phyloP scores from a whole-genome alignment of 2,113 vertebrate species.

The Macaca mulatta region DNA sequence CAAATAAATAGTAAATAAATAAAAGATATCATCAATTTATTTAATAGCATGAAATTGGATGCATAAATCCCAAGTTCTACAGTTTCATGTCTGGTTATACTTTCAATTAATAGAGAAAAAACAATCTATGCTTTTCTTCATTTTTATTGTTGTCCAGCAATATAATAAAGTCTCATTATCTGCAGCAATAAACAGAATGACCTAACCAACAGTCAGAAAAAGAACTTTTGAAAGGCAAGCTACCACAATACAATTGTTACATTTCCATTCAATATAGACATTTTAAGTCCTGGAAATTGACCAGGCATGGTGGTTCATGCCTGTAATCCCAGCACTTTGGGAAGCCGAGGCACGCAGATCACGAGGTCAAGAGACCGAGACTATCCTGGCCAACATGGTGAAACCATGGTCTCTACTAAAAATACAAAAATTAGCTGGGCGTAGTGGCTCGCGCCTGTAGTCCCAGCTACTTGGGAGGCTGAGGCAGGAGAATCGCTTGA shows the following conservation, averaged over 20 bases:
- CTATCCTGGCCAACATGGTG: too few species aligned
- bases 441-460: too few species aligned
- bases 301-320: too few species aligned
- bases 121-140: background rate
- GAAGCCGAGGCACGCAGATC: too few species aligned
- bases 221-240: background rate
- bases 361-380: too few species aligned
- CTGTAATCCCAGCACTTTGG: too few species aligned
- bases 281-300: background rate
- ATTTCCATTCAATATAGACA: background rate
- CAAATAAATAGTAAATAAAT: background rate
- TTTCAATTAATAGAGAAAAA: background rate
- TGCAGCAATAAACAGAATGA: background rate
- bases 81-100: background rate
- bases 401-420: too few species aligned
- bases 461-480: too few species aligned
- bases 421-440: too few species aligned
- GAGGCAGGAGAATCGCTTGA: too few species aligned
- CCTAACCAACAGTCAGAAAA: background rate
- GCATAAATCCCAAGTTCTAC: background rate
- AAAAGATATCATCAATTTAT: background rate
- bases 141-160: background rate
- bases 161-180: constrained; percentile 5
- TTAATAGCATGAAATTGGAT: background rate
- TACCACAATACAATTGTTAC: background rate